These are phyloP conservation scores for Anser brachyrhynchus DNA, from an alignment of 2,113 vertebrate species.

Conservation along the genomic window DNA sequence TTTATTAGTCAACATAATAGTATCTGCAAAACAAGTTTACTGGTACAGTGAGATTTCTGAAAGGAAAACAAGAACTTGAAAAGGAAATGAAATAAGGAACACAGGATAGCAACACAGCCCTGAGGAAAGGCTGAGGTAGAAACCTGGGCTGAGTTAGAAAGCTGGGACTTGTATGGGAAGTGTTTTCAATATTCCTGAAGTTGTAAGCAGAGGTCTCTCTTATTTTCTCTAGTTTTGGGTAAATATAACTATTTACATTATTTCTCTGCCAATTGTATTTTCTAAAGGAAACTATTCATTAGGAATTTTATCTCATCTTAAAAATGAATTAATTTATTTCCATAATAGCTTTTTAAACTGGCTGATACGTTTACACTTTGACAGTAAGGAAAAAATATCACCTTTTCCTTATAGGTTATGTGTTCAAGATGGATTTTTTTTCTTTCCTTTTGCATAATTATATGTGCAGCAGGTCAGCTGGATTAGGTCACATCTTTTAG, in stretches of 20 bases:
- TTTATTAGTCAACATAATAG: background rate
- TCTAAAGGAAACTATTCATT: background rate
- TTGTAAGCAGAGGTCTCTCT: background rate
- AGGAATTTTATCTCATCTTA: background rate
- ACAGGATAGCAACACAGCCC: background rate
- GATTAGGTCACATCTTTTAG: background rate
- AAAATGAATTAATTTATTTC: background rate
- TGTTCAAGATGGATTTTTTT: background rate
- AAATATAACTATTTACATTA: background rate
- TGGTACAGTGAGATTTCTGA: background rate
- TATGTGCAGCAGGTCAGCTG: background rate
- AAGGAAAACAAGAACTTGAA: background rate
- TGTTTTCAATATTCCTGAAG: background rate
- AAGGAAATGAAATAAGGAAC: background rate
- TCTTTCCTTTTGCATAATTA: background rate
- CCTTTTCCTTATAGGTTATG: background rate
- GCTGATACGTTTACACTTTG: background rate
- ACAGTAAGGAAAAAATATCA: background rate
- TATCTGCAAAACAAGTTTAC: background rate
- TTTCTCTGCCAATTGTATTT: background rate
- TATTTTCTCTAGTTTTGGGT: background rate
- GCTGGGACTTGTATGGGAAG: fast-evolving
- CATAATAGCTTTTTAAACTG: background rate
- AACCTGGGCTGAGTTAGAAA: background rate
- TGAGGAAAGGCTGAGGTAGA: background rate